Evolutionary conservation across 2,888 invertebrate species (phyloP), one percentile per base, ranked within the genome.

Genomic region (Cosmopolites sordidus): DNA sequence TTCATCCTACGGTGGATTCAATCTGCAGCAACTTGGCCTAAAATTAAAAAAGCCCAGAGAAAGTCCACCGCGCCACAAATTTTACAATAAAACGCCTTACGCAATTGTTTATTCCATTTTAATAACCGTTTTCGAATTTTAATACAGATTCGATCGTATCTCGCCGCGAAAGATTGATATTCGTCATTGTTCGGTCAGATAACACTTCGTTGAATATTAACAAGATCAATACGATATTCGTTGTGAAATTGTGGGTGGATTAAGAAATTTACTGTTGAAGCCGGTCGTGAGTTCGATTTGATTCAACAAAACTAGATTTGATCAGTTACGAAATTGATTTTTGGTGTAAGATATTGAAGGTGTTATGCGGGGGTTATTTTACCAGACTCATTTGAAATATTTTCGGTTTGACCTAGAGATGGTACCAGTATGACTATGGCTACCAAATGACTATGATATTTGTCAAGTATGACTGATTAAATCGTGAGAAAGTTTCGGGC

Each of bases 231-330:
- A 8, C 11, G 33, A 4, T 33, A 12, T 3, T 5, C n/a, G 12
- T 33, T 33, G 33, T 33, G 33, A 33, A 33, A 33, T 33, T 33
- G 33, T 33, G 33, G 33, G 33, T 33, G 33, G 33, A 12, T 33
- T 33, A 33, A 12, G 5, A 4, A n/a, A 33, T 33, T 9, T n/a
- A 11, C 11, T 33, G 33, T n/a, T 12, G 33, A 33, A 33, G 33
- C 11, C 33, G 33, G 33, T 33, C 33, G 33, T 11, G 33, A 33
- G 22, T 22, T 33, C 33, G 12, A 33, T 33, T 33, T 33, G 33
- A 33, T 33, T 33, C 33, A 33, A 33, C 3, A 33, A 33, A 33
- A 33, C 5, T 4, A 9, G n/a, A n/a, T 9, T 33, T 22, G 22
- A 22, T 22, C 8, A 5, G 33, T 33, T 33, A 33, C 33, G 33